Evolutionary conservation across 2,888 invertebrate genomes (phyloP).

Genomic region (Drosophila kuntzei): DNA sequence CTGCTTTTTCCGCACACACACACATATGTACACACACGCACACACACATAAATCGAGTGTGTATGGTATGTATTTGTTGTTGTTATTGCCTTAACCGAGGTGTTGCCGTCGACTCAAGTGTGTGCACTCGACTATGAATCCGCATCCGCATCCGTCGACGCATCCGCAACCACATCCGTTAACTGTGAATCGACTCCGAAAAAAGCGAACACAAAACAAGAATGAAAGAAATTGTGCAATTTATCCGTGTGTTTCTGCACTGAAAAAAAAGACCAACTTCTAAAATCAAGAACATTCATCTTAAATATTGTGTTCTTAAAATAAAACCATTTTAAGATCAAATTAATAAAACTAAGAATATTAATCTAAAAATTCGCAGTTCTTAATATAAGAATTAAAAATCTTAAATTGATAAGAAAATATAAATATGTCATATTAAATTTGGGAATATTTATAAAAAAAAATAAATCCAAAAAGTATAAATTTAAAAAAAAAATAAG

Average conservation of each 20-base stretch:
- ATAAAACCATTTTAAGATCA: no score
- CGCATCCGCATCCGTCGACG: conserved; percentile 46
- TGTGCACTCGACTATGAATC: conserved; percentile 74
- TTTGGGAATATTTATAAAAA: no score
- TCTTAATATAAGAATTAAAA: no score
- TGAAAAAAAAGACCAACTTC: no score
- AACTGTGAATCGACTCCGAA: conserved; percentile 16
- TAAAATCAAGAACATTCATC: no score
- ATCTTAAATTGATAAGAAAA: no score
- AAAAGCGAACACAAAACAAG: neutral
- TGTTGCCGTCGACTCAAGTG: conserved; percentile 70
- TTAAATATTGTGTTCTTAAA: no score
- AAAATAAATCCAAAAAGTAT: no score
- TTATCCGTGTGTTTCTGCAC: conserved; percentile 17
- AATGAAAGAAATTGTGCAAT: conserved; percentile 32
- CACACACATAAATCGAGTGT: conserved; percentile 1
- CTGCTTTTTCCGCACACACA: conserved; percentile 14
- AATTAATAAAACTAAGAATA: no score
- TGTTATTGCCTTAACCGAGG: conserved; percentile 23
- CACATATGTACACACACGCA: conserved; percentile 14
- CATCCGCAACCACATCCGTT: conserved; percentile 30
- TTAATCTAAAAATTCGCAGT: no score
- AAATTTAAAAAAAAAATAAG: no score
- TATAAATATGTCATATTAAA: no score
- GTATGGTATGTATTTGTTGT: conserved; percentile 42